Evolutionary conservation across 2,888 invertebrate species (phyloP).

Genomic region (Chloroclysta siterata): DNA sequence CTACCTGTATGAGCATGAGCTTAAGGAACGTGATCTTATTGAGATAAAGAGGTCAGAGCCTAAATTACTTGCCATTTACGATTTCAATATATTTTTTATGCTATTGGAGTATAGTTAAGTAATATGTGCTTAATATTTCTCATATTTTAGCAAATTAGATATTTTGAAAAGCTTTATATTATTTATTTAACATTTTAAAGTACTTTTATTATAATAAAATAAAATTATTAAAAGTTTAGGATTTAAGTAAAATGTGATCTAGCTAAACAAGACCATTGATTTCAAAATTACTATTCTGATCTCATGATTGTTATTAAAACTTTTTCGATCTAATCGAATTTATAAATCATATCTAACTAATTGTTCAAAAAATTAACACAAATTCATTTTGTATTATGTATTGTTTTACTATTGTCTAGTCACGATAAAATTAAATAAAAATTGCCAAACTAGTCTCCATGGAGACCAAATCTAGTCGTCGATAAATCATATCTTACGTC

Average conservation of each 20-base stretch:
- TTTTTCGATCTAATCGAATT: slow-evolving; percentile 15
- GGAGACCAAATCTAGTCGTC: too few species aligned
- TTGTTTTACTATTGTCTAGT: not conserved
- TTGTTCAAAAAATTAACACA: not conserved
- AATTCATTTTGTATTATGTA: too few species aligned
- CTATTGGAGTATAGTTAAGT: not conserved
- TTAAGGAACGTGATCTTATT: too few species aligned
- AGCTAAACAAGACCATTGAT: not conserved
- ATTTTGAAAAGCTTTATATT: slow-evolving; percentile 1
- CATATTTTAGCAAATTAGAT: slow-evolving; percentile 2
- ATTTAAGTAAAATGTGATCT: slow-evolving; percentile 8
- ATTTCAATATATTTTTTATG: not conserved
- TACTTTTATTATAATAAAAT: not conserved
- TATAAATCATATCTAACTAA: not conserved
- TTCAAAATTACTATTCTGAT: not conserved
- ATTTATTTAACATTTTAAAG: not conserved
- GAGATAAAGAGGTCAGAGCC: not conserved
- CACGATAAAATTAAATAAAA: not conserved
- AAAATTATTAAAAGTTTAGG: slow-evolving; percentile 4
- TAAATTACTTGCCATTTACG: slow-evolving; percentile 5
- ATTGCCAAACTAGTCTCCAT: too few species aligned
- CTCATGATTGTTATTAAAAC: slow-evolving; percentile 9
- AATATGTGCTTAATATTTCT: slow-evolving; percentile 6
- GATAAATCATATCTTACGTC: too few species aligned
- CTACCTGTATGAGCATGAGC: too few species aligned